Percentiles rank a stretch among this genome's conserved stretches.
phyloP scores from a whole-genome alignment of 2,888 invertebrate species.

The Lasioglossum villosulum region DNA sequence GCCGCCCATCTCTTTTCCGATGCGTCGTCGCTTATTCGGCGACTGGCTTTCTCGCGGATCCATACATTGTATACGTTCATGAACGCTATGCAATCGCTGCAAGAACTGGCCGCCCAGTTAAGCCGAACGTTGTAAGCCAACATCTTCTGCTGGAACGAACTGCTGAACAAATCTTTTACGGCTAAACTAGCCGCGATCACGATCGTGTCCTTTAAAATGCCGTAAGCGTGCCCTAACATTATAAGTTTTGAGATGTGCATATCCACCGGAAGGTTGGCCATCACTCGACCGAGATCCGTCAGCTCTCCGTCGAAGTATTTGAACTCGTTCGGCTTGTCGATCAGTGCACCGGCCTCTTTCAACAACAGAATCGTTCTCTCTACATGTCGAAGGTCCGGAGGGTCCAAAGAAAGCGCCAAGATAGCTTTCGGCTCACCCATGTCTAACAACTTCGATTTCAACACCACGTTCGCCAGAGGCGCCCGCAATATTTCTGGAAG shows the following conservation, averaged over 20 bases:
- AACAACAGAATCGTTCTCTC: constrained; percentile 92
- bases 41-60: constrained; percentile 87
- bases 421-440: constrained; percentile 93
- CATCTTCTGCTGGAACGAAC: constrained; percentile 89
- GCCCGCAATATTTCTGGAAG: constrained; percentile 92
- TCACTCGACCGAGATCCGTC: constrained; percentile 93
- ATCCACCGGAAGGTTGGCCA: constrained; percentile 93
- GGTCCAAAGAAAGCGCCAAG: constrained; percentile 93
- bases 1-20: constrained; percentile 89
- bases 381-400: constrained; percentile 93
- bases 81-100: constrained; percentile 94
- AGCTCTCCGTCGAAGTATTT: constrained; percentile 91
- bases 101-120: constrained; percentile 92
- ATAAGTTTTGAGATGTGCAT: constrained; percentile 93
- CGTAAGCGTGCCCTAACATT: constrained; percentile 93
- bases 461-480: constrained; percentile 92
- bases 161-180: constrained; percentile 92
- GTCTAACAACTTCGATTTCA: constrained; percentile 92
- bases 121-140: constrained; percentile 91
- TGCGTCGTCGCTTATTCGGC: constrained; percentile 86
- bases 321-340: constrained; percentile 86
- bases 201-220: constrained; percentile 92
- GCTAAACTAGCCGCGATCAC: constrained; percentile 95
- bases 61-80: constrained; percentile 94
- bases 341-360: constrained; percentile 94